Conservation (phyloP, 2,888 invertebrate genomes). For the Drosophila yooni region DNA sequence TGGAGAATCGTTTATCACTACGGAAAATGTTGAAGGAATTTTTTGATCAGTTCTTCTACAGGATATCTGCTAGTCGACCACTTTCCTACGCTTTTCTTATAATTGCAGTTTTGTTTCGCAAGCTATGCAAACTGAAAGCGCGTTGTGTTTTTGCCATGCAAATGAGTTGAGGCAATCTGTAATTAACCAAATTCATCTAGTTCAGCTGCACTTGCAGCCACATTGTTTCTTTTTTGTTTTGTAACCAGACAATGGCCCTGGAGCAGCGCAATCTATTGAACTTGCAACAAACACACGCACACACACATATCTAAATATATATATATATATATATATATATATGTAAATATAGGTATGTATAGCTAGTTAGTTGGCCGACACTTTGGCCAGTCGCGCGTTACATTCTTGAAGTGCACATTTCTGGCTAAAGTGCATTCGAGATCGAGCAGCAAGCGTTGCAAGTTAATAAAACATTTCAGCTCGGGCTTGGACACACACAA, state of each 20-base stretch:
- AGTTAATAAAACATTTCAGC: slow-evolving; percentile 73
- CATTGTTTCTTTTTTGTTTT: slow-evolving; percentile 28
- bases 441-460: slow-evolving; percentile 63
- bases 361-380: slow-evolving; percentile 49
- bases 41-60: not conserved
- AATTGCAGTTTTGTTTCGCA: slow-evolving; percentile 31
- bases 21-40: not conserved
- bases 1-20: not conserved
- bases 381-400: slow-evolving; percentile 72
- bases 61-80: not conserved
- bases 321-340: slow-evolving; percentile 4
- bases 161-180: slow-evolving; percentile 65
- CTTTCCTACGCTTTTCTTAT: not conserved
- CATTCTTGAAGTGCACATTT: slow-evolving; percentile 75
- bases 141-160: slow-evolving; percentile 51
- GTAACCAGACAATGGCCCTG: slow-evolving; percentile 32
- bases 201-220: slow-evolving; percentile 28
- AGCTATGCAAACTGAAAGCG: slow-evolving; percentile 29
- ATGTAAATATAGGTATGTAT: slow-evolving; percentile 7
- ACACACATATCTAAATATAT: not conserved
- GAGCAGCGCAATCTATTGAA: slow-evolving; percentile 63
- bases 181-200: slow-evolving; percentile 57
- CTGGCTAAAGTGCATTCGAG: slow-evolving; percentile 45
- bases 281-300: slow-evolving; percentile 62
- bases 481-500: slow-evolving; percentile 26